Percentiles rank a stretch among this genome's conserved stretches.
These are phyloP conservation scores for Ictidomys tridecemlineatus DNA, from an alignment of 2,113 vertebrate genomes.

Conservation along the genomic window DNA sequence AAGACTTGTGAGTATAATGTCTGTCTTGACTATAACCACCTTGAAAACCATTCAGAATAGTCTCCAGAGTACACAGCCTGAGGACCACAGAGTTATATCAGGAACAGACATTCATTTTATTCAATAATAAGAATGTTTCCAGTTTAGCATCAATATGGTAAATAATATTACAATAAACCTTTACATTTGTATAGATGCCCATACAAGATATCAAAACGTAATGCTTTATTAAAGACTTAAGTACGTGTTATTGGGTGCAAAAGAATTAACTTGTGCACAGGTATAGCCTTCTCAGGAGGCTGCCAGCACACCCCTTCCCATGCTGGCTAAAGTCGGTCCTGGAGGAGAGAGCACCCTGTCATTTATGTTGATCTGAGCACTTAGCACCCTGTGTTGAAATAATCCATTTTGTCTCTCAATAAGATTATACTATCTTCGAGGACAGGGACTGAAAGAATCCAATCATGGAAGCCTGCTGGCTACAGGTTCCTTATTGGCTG, in stretches of 20 bases:
- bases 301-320: neutral
- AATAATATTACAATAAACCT: neutral
- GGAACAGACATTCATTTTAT: neutral
- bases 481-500: neutral
- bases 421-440: neutral
- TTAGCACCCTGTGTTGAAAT: neutral
- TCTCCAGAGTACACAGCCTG: neutral
- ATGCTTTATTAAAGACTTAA: neutral
- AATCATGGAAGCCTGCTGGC: neutral
- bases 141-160: neutral
- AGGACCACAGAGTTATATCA: neutral
- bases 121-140: constrained; percentile 17
- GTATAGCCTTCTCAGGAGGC: neutral
- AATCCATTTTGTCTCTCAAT: neutral
- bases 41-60: neutral
- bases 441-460: neutral
- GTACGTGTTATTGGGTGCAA: neutral
- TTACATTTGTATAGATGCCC: neutral
- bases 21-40: neutral
- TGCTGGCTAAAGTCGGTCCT: neutral
- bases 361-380: neutral
- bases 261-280: neutral
- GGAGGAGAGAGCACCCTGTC: neutral
- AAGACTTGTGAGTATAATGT: neutral
- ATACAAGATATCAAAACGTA: neutral